phyloP scores from a whole-genome alignment of 2,113 vertebrate species.

The Cheilinus undulatus region DNA sequence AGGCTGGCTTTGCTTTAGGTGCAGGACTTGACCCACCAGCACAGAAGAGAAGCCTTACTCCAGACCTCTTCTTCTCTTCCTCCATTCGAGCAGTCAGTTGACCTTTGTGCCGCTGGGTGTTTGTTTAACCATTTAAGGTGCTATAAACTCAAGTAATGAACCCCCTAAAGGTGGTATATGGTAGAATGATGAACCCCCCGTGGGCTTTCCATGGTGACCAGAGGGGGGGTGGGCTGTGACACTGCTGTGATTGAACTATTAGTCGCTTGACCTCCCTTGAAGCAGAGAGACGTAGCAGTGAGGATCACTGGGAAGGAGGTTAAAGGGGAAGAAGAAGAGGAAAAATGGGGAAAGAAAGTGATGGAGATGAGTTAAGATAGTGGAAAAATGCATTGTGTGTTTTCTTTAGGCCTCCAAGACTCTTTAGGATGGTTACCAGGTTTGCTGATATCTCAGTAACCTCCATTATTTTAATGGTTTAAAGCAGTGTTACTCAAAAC shows the following conservation, averaged over 20 bases:
- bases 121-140: constrained; percentile 93
- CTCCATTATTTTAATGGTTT: no score
- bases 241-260: constrained; percentile 97
- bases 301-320: constrained; percentile 82
- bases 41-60: constrained; percentile 22
- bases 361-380: constrained; percentile 30
- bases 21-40: neutral
- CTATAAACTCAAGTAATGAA: constrained; percentile 93
- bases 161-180: constrained; percentile 81
- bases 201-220: constrained; percentile 49
- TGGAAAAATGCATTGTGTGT: constrained; percentile 9
- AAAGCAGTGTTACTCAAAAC: no score
- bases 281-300: constrained; percentile 85
- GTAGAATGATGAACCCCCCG: constrained; percentile 74
- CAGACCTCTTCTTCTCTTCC: constrained; percentile 17
- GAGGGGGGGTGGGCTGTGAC: constrained; percentile 86
- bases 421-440: no score
- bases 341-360: constrained; percentile 60
- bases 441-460: no score
- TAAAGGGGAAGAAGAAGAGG: constrained; percentile 56
- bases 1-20: neutral
- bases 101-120: constrained; percentile 89
- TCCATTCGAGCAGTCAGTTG: constrained; percentile 86
- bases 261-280: constrained; percentile 91
- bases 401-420: constrained; percentile 2